A percentile compares a stretch with the other conserved stretches of the same genome.
phyloP scores from a whole-genome alignment of 2,113 vertebrate species.

The Picathartes gymnocephalus region DNA sequence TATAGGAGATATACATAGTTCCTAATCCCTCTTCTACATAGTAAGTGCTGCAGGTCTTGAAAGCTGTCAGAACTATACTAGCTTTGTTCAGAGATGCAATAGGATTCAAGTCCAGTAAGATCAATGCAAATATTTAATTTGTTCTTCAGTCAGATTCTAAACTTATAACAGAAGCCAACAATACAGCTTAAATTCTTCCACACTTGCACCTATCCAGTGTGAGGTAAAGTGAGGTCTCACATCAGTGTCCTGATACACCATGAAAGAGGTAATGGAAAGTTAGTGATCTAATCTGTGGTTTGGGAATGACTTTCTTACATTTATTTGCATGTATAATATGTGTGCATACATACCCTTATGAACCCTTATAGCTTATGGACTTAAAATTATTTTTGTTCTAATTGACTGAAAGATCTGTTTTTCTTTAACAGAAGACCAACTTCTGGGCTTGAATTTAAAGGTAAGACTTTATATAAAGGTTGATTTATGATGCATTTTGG shows the following conservation, averaged over 20 bases:
- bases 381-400: neutral
- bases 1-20: neutral
- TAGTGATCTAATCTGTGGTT: neutral
- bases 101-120: neutral
- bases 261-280: neutral
- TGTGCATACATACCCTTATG: neutral
- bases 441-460: slow-evolving; percentile 51
- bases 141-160: neutral
- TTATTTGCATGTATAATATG: neutral
- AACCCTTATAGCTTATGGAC: neutral
- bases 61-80: neutral
- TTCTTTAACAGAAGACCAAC: slow-evolving; percentile 53
- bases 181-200: neutral
- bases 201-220: neutral
- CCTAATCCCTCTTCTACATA: neutral
- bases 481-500: neutral
- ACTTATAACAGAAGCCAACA: neutral
- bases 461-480: slow-evolving; percentile 42
- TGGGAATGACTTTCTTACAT: neutral
- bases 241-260: neutral
- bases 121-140: neutral
- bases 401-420: neutral
- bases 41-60: neutral
- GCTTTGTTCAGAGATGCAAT: neutral
- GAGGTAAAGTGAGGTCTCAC: neutral